Base-by-base conservation (phyloP, 2,797 vertebrate species). In the Gymnocypris eckloni region DNA sequence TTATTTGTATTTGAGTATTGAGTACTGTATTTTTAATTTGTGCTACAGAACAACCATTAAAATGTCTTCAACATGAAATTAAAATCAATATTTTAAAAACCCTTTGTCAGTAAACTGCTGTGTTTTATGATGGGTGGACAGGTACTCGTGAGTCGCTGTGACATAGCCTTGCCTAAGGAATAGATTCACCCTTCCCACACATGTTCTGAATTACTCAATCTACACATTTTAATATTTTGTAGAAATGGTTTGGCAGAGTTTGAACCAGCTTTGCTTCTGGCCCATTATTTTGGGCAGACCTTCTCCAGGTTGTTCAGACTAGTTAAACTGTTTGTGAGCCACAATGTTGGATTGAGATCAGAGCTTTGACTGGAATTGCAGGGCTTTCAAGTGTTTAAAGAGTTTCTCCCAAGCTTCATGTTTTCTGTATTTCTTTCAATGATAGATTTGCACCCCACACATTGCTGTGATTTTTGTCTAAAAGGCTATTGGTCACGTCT, bases 331-430 rank as follows among this genome's bases (percentile, higher is more conserved):
- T 10, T 82, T 45, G 69, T 45, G 52, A 54, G 70, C 69, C 81
- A 82, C 37, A 72, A 20, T 39, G 28, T 39, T 83, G 72, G 82
- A 83, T 18, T 66, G 28, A 66, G 72, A 83, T 83, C 71, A 83
- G 82, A 76, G 45, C 4, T 12, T 39, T 50, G 37, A 59, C 52
- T 73, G 22, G 28, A 8, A 52, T 48, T 81, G 20, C 11, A 82
- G 33, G n/a, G 37, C 37, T 82, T 54, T 82, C 13, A 25, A 43
- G 80, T 33, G 43, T 71, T 67, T 69, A 12, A 37, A 61, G n/a
- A 45, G 13, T 64, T 79, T 79, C 56, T 64, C n/a, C 33, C 1
- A 79, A 79, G 56, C 22, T 61, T 59, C 2, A 16, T 37, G 1
- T 11, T 59, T 41, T 78, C 75, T 16, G 22, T 64, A 64, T 79